A percentile compares a stretch with the other conserved stretches of the same genome.
Conservation (phyloP, 2,888 invertebrate species). For the Cheilosia soror region DNA sequence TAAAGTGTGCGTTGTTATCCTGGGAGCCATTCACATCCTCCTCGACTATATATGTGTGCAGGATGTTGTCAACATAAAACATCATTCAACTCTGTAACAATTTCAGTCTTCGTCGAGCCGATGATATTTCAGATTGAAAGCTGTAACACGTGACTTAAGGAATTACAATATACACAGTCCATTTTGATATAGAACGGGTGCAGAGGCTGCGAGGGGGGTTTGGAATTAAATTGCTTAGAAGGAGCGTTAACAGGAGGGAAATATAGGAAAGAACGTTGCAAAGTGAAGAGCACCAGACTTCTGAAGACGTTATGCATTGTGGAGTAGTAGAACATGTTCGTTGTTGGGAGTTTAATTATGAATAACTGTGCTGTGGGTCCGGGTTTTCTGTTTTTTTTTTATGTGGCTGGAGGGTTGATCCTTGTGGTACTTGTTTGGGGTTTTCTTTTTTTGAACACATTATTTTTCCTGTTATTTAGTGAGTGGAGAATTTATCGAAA, state of each 20-base stretch:
- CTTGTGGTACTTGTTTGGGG: constrained; percentile 27
- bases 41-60: constrained; percentile 23
- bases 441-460: constrained; percentile 9
- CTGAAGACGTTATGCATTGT: constrained; percentile 39
- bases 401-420: not conserved
- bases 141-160: constrained; percentile 59
- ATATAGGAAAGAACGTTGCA: constrained; percentile 2
- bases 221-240: constrained; percentile 60
- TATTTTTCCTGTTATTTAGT: not conserved
- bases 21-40: constrained; percentile 27
- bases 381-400: not conserved
- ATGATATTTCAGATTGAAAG: constrained; percentile 68
- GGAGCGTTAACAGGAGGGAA: constrained; percentile 27
- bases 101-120: constrained; percentile 34
- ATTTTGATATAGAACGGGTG: constrained; percentile 2
- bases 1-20: constrained; percentile 63
- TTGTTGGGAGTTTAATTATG: constrained; percentile 67
- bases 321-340: constrained; percentile 38
- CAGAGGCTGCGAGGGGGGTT: not conserved
- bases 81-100: constrained; percentile 56
- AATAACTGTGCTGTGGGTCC: constrained; percentile 37
- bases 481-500: constrained; percentile 34
- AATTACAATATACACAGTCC: constrained; percentile 18
- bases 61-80: constrained; percentile 69
- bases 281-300: constrained; percentile 28